Base-by-base conservation (phyloP, 2,113 vertebrate species). In the Callipepla squamata region DNA sequence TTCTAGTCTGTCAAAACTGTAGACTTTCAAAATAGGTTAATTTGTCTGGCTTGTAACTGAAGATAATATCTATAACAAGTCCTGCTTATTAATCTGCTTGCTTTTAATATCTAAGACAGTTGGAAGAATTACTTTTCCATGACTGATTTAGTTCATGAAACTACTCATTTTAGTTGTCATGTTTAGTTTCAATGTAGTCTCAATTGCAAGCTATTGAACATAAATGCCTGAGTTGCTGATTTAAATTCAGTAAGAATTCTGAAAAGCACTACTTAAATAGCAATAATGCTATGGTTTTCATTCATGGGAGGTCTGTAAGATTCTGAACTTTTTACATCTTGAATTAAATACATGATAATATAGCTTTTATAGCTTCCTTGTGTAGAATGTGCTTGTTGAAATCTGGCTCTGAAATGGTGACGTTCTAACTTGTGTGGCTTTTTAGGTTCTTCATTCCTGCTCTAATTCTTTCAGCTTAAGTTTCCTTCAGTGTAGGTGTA, bases 361-460 rank as follows among this genome's bases (percentile, higher is more conserved):
- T 67, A 75, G 22, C 30, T 14, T 48, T 50, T 28, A 20, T 7
- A 82, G 70, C 25, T 77, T 91, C 68, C 12, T 89, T 45, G 40
- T 87, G 9, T 87, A 87, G 67, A 75, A 55, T 69, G 85, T 72
- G 69, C 50, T 61, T 91, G 59, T 66, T 91, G 72, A 95, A 91
- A 45, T 76, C 51, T 87, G 81, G 62, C 53, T 57, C 55, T 77
- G 47, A 90, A 90, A 85, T 91, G 68, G 42, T 94, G 53, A 34
- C 38, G 21, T 79, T 93, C 59, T 79, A 67, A 63, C 53, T 50
- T 94, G 6, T 36, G 8, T 85, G 63, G 32, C 55, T 85, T 72
- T 92, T 73, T 17, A 75, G 32, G 11, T 89, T 79, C 62, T 85
- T 95, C 79, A 87, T 91, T 85, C 38, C 28, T 70, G 55, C 59